Evolutionary conservation across 2,888 invertebrate species (phyloP), one percentile per base, ranked within the genome.

Genomic region (Cactoblastis cactorum): DNA sequence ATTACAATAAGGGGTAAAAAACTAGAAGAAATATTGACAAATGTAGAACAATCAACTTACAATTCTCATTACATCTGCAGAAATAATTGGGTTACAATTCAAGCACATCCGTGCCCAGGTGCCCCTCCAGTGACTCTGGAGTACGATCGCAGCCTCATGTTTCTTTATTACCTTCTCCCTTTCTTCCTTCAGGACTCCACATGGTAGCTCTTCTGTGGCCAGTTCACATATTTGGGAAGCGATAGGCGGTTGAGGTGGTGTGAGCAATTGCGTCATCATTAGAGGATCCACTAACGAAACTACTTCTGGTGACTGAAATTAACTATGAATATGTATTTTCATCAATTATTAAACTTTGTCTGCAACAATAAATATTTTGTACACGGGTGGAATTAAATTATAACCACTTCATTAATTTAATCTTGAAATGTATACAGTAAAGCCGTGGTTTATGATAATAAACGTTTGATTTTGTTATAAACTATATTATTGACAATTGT

Each of bases 51-150:
- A 28, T 9, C 28, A 8, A 71, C 81, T 71, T 50, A 88, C 88
- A 37, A 54, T 34, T 71, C 81, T 87, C 0, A 67, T 49, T 14
- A 76, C 48, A 3, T 89, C 88, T 5, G 77, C 55, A 1, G 78
- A 60, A 5, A 80, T 58, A 5, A 28, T 9, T 0, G 69, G 54
- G 19, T 65, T 64, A 0, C 52, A 24, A 0, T 37, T 57, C 9
- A 89, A 61, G 51, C 78, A 80, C 41, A 74, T 81, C 12, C 85
- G 71, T 0, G 75, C 77, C 77, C 81, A 80, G 5, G 63, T 51
- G 1, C 87, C 86, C 63, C 85, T 72, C 88, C 88, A 88, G 45
- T 71, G 59, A 0, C 86, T 75, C 58, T 89, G 88, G 6, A 89
- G 55, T 0, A 64, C 12, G 0, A 74, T 83, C 0, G 86, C 88